A percentile compares a stretch with the other conserved stretches of the same genome.
Evolutionary conservation across 2,888 invertebrate species (phyloP).

Genomic region (Nomada flava): DNA sequence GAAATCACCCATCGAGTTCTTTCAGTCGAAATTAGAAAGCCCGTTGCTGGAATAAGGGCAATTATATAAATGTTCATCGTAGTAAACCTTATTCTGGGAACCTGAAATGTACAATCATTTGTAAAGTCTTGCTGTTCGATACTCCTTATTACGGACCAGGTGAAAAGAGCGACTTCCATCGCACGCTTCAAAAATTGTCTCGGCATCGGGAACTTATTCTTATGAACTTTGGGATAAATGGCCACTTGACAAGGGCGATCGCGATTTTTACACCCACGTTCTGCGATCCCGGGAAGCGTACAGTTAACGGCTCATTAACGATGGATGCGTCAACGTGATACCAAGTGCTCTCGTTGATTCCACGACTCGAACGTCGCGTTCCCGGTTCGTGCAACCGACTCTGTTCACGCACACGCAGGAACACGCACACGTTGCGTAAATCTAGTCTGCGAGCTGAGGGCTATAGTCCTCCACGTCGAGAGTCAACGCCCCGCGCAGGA

Average conservation of each 20-base stretch:
- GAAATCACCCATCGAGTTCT: no score
- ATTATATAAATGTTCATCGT: no score
- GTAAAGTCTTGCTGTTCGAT: no score
- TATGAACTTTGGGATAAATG: no score
- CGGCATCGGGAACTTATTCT: no score
- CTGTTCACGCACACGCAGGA: slow-evolving; percentile 17
- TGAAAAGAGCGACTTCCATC: no score
- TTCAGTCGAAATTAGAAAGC: no score
- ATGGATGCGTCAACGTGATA: slow-evolving; percentile 56
- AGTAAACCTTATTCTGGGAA: no score
- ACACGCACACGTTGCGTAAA: slow-evolving; percentile 11
- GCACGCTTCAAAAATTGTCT: no score
- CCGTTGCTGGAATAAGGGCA: no score
- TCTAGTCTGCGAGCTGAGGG: slow-evolving; percentile 1
- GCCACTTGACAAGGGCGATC: slow-evolving; percentile 10
- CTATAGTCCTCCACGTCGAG: slow-evolving; percentile 31
- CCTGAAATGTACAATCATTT: no score
- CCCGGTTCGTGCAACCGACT: slow-evolving; percentile 17
- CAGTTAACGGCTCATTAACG: slow-evolving; percentile 68
- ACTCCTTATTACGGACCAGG: no score
- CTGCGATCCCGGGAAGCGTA: slow-evolving; percentile 21
- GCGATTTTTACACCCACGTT: slow-evolving; percentile 51
- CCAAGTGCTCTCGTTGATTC: slow-evolving; percentile 51
- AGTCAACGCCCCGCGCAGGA: slow-evolving; percentile 44
- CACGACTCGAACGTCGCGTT: slow-evolving; percentile 42